Conservation (phyloP, 2,113 vertebrate genomes). For the Hippoglossus stenolepis region DNA sequence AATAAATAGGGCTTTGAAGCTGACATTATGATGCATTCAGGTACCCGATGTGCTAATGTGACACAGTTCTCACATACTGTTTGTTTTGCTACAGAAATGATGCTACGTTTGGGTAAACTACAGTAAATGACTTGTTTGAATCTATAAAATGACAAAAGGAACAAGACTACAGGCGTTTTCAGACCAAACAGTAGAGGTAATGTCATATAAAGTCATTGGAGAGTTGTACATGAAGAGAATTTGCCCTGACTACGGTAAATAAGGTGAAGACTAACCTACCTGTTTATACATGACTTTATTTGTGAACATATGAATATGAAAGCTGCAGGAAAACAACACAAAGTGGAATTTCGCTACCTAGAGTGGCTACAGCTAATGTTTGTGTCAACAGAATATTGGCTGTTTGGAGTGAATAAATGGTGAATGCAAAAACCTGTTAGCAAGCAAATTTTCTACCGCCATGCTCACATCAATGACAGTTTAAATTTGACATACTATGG, state of each 20-base stretch:
- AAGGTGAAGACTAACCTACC: no score
- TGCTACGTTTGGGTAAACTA: neutral
- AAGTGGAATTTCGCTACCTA: neutral
- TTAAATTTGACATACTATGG: no score
- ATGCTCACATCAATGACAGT: neutral
- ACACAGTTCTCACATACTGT: neutral
- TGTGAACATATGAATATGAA: no score
- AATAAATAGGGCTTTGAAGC: neutral
- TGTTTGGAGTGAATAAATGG: neutral
- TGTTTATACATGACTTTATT: no score
- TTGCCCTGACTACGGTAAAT: no score
- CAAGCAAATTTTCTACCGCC: neutral
- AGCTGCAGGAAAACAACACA: no score
- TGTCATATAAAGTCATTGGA: no score
- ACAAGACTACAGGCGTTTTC: no score
- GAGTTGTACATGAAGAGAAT: no score
- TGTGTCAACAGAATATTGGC: neutral
- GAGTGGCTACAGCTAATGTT: neutral
- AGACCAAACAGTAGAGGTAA: no score
- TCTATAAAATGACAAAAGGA: no score
- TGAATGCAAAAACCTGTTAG: no score
- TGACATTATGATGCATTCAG: neutral
- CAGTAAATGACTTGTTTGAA: neutral
- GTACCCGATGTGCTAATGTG: neutral
- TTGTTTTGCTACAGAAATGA: neutral